Conservation (phyloP, 1,140 invertebrate species). For the Gyrodactylus salaris region DNA sequence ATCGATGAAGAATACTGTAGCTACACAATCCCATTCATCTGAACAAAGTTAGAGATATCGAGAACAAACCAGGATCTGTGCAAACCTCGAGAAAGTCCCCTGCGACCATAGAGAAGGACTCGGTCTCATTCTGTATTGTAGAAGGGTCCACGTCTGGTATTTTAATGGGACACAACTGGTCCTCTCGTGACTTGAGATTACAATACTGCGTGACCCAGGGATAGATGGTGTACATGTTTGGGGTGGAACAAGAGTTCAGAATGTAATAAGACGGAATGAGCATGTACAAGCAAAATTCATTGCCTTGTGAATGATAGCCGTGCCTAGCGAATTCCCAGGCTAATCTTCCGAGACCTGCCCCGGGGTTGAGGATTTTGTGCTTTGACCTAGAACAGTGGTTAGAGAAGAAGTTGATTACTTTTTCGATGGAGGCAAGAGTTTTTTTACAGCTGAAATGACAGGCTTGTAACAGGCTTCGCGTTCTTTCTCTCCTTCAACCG, state of each 20-base stretch:
- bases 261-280: slow-evolving; percentile 75
- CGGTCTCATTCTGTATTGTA: slow-evolving; percentile 27
- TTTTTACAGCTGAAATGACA: slow-evolving; percentile 45
- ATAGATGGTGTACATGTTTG: slow-evolving; percentile 33
- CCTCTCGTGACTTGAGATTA: slow-evolving; percentile 42
- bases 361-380: slow-evolving; percentile 35
- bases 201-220: slow-evolving; percentile 73
- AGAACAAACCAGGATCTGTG: slow-evolving; percentile 22
- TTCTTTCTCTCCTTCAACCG: slow-evolving; percentile 40
- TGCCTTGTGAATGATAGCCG: slow-evolving; percentile 68
- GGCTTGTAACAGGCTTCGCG: slow-evolving; percentile 52
- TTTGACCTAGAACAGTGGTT: neutral
- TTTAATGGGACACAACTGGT: slow-evolving; percentile 37
- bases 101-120: slow-evolving; percentile 62
- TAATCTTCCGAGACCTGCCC: slow-evolving; percentile 58
- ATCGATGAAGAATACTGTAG: slow-evolving; percentile 88
- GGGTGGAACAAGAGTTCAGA: slow-evolving; percentile 38
- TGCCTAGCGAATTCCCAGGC: slow-evolving; percentile 57
- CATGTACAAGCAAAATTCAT: slow-evolving; percentile 91
- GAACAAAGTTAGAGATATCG: neutral
- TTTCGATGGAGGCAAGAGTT: slow-evolving; percentile 29
- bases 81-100: slow-evolving; percentile 56
- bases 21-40: slow-evolving; percentile 56
- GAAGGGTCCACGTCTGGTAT: slow-evolving; percentile 66
- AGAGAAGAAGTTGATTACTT: slow-evolving; percentile 10